A percentile compares a stretch with the other conserved stretches of the same genome.
These are phyloP conservation scores for Volucella zonaria DNA, from an alignment of 2,888 invertebrate species.

Conservation along the genomic window DNA sequence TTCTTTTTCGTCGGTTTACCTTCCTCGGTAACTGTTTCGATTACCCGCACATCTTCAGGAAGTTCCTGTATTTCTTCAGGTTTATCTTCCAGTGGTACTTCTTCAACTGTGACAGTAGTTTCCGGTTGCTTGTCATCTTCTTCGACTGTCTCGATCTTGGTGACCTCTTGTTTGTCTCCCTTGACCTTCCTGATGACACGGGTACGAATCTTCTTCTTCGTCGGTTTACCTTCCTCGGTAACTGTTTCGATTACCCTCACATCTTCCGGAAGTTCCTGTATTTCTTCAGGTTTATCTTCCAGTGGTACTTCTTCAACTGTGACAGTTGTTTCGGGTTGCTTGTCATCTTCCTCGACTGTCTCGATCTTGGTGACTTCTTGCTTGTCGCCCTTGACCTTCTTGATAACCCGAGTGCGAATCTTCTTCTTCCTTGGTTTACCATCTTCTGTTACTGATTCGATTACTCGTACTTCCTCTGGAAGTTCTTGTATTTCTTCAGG, in stretches of 20 bases:
- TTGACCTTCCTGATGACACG: conserved; percentile 49
- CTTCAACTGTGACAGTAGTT: conserved; percentile 55
- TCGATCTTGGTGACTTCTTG: conserved; percentile 63
- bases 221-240: conserved; percentile 40
- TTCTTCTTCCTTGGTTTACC: conserved; percentile 49
- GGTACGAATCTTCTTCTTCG: conserved; percentile 21
- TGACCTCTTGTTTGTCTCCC: conserved; percentile 54
- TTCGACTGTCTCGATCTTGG: conserved; percentile 53
- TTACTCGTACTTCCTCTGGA: conserved; percentile 46
- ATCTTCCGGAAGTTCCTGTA: conserved; percentile 38
- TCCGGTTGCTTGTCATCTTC: conserved; percentile 55
- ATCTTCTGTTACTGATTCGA: conserved; percentile 35
- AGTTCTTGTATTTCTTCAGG: conserved; percentile 38
- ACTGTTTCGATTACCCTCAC: conserved; percentile 27
- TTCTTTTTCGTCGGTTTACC: conserved; percentile 50
- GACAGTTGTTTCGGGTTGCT: conserved; percentile 29
- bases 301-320: conserved; percentile 38
- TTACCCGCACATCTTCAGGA: conserved; percentile 44
- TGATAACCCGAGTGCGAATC: conserved; percentile 51
- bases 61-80: conserved; percentile 40
- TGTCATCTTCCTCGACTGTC: conserved; percentile 56
- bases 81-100: conserved; percentile 40
- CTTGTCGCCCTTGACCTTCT: conserved; percentile 51
- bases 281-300: conserved; percentile 29
- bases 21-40: conserved; percentile 43